Conservation (phyloP, 1,140 invertebrate species). For the Lordiphosa stackelbergi region DNA sequence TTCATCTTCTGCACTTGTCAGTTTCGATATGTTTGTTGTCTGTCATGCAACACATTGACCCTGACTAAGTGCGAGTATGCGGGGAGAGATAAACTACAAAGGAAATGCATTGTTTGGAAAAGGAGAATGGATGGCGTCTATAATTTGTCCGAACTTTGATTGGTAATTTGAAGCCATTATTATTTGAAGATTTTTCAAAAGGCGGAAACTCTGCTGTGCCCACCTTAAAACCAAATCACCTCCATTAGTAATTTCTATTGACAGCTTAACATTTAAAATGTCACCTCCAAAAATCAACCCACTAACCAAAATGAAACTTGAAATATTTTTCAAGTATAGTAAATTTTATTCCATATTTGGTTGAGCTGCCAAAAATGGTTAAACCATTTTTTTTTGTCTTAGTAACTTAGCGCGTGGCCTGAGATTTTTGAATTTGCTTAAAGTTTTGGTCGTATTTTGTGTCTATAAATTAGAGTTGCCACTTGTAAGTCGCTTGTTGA, state of each 20-base stretch:
- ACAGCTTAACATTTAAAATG: conserved; percentile 60
- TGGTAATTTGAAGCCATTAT: conserved; percentile 32
- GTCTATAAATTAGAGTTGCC: conserved; percentile 9
- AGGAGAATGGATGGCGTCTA: conserved; percentile 39
- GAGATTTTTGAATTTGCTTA: conserved; percentile 46
- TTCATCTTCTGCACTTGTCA: conserved; percentile 27
- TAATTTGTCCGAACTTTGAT: conserved; percentile 41
- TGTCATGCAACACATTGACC: conserved; percentile 61
- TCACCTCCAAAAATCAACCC: conserved; percentile 51
- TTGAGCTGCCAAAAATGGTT: conserved; percentile 39
- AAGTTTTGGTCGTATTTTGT: conserved; percentile 46
- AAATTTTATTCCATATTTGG: conserved; percentile 48
- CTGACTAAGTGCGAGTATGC: conserved; percentile 25
- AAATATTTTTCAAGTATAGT: conserved; percentile 45
- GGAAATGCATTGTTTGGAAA: conserved; percentile 43
- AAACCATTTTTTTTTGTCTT: conserved; percentile 52
- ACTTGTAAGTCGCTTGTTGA: conserved; percentile 34
- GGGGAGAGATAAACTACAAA: conserved; percentile 33
- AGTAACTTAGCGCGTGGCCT: conserved; percentile 51
- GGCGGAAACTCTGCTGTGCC: background rate
- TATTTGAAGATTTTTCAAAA: conserved; percentile 4
- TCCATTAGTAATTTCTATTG: conserved; percentile 46
- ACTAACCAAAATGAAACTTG: conserved; percentile 39
- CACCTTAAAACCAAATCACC: conserved; percentile 21
- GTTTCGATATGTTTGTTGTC: conserved; percentile 25